Evolutionary conservation across 2,113 vertebrate genomes (phyloP), one percentile per base, ranked within the genome.

Genomic region (Sprattus sprattus): DNA sequence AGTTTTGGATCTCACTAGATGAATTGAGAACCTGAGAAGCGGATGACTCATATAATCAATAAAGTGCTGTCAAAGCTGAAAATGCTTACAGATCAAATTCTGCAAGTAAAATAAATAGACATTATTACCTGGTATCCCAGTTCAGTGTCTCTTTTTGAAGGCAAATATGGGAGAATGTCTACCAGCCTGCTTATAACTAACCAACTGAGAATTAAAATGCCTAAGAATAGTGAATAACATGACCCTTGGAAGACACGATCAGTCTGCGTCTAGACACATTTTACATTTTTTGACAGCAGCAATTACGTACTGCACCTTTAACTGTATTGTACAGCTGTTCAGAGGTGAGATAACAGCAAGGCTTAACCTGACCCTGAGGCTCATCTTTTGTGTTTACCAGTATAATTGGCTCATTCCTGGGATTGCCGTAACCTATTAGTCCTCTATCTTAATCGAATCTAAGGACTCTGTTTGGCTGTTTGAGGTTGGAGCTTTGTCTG

Each of bases 401-500:
- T 32, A 67, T 67, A 78, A 11, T 32, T 78, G 28, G 25, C 71
- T 78, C 28, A 4, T 39, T 78, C 71, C 15, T 78, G 4, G 28
- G 71, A 78, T 78, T 78, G 13, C 28, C 39, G 15, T 11, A 78
- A 10, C 71, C 71, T 78, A 78, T 78, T 78, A 78, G 1, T 28
- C 32, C 28, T 32, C 13, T 78, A 78, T 78, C 71, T 78, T 71
- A 44, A 78, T 78, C 39, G 71, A 78, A 78, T 78, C 25, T 78
- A 78, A 78, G 28, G 25, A 16, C 28, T 39, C 71, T 78, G 15
- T 39, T 78, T 67, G 64, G 64, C 9, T 67, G n/a, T 25, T 67
- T 78, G 71, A 78, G 10, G 28, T 16, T 28, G 71, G 28, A 44
- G 71, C 11, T 78, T 78, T 78, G 71, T 16, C 25, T 39, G 71